Evolutionary conservation across 37 sponge, comb jelly and placozoan species (phyloP).

Genomic region (Eunapius fragilis): DNA sequence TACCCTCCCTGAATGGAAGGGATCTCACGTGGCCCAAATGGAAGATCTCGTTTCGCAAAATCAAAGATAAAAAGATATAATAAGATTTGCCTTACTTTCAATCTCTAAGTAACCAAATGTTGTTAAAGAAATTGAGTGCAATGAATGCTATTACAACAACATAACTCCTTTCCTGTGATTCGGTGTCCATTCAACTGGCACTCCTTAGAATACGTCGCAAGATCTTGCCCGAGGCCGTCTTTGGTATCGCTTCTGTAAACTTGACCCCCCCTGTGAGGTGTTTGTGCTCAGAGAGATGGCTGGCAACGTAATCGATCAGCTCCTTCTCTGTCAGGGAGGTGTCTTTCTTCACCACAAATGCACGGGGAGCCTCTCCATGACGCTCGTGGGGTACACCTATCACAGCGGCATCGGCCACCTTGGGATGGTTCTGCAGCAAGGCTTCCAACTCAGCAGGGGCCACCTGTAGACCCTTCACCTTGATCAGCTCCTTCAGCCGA

Average conservation of each 20-base stretch:
- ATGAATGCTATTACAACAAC: background rate
- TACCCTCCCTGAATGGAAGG: too few relatives aligned
- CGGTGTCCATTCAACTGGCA: background rate
- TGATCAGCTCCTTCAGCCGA: conserved; percentile 93
- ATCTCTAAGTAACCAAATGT: too few relatives aligned
- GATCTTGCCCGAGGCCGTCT: conserved; percentile 89
- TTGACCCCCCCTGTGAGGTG: conserved; percentile 75
- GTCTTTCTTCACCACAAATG: conserved; percentile 83
- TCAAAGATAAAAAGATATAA: too few relatives aligned
- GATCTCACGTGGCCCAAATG: too few relatives aligned
- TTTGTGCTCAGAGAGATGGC: conserved; percentile 74
- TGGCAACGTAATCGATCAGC: conserved; percentile 47
- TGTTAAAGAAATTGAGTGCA: too few relatives aligned
- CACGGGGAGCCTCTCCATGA: conserved; percentile 85
- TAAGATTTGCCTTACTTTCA: too few relatives aligned
- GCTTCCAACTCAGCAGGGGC: conserved; percentile 95
- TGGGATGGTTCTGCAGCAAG: conserved; percentile 69
- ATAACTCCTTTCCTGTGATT: background rate
- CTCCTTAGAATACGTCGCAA: conserved; percentile 62
- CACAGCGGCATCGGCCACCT: conserved; percentile 86
- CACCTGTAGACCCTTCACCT: conserved; percentile 91
- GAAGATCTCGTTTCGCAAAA: too few relatives aligned
- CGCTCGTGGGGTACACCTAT: conserved; percentile 83
- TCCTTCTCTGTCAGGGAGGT: conserved; percentile 58
- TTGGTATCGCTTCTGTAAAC: conserved; percentile 80